Percentiles rank a stretch among this genome's conserved stretches.
Conservation (phyloP, 92 coral and sea anemone genomes). For the Zoanthus gigantus region DNA sequence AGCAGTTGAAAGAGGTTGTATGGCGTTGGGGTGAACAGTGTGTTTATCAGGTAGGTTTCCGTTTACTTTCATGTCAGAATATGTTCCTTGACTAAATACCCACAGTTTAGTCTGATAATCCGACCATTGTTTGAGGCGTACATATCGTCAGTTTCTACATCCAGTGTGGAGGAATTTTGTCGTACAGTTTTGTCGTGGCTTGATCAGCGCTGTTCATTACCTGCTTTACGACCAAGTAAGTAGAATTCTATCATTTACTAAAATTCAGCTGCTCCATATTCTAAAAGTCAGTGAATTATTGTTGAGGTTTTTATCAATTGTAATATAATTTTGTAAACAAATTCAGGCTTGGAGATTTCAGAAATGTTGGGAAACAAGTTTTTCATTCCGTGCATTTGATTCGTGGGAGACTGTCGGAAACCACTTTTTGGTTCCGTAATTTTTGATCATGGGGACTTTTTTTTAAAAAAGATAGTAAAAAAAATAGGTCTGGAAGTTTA, state of each 20-base stretch:
- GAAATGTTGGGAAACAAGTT: too few species aligned
- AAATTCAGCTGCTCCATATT: background rate
- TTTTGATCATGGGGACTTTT: too few species aligned
- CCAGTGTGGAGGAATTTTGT: conserved; percentile 89
- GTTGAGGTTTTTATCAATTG: background rate
- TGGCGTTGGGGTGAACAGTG: too few species aligned
- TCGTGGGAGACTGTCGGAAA: too few species aligned
- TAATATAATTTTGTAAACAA: too few species aligned
- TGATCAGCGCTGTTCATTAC: conserved; percentile 91
- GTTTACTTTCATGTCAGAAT: background rate
- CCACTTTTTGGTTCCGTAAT: too few species aligned
- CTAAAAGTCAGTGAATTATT: background rate
- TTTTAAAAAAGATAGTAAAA: background rate
- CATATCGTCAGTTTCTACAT: conserved; percentile 76
- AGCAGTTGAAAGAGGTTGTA: too few species aligned
- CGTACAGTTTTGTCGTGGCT: conserved; percentile 89
- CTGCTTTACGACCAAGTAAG: conserved; percentile 96
- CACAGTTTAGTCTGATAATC: conserved; percentile 87
- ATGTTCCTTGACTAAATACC: conserved; percentile 60
- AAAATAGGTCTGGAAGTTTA: too few species aligned
- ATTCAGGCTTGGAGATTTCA: too few species aligned
- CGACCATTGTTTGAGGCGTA: conserved; percentile 94
- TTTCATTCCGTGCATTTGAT: too few species aligned
- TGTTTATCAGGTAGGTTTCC: background rate
- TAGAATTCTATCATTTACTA: background rate